Percentiles rank a stretch among this genome's conserved stretches.
Evolutionary conservation across 1,140 invertebrate species (phyloP).

Genomic region (Formica selysi): DNA sequence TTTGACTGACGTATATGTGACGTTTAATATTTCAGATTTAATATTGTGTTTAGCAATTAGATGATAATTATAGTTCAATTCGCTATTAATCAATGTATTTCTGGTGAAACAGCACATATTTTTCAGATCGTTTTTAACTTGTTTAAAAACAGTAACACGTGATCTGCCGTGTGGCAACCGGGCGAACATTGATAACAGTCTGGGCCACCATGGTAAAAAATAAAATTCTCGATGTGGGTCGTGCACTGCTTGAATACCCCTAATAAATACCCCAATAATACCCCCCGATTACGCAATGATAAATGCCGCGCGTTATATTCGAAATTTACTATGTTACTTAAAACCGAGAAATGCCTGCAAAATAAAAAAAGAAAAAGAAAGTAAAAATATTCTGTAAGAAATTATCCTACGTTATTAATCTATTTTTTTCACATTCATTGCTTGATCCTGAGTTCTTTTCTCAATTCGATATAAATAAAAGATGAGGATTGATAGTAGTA

Average conservation of each 20-base stretch:
- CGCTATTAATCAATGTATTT: not conserved
- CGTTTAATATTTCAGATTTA: not conserved
- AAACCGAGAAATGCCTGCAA: not conserved
- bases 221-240: slow-evolving; percentile 83
- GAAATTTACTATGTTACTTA: not conserved
- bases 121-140: not conserved
- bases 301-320: not conserved
- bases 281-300: not conserved
- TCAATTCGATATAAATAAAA: not conserved
- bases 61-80: not conserved
- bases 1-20: not conserved
- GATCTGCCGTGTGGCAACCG: not conserved
- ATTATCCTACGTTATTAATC: not conserved
- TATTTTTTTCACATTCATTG: not conserved
- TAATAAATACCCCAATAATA: too few relatives aligned
- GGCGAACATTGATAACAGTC: slow-evolving; percentile 57
- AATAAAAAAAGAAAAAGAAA: not conserved
- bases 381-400: not conserved
- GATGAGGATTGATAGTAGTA: not conserved
- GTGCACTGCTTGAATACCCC: slow-evolving; percentile 69
- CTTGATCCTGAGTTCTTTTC: not conserved
- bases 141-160: not conserved
- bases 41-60: too few relatives aligned
- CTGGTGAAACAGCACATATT: too few relatives aligned
- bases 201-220: slow-evolving; percentile 68